Base-by-base conservation (phyloP, 2,113 vertebrate species). In the Pollachius pollachius region DNA sequence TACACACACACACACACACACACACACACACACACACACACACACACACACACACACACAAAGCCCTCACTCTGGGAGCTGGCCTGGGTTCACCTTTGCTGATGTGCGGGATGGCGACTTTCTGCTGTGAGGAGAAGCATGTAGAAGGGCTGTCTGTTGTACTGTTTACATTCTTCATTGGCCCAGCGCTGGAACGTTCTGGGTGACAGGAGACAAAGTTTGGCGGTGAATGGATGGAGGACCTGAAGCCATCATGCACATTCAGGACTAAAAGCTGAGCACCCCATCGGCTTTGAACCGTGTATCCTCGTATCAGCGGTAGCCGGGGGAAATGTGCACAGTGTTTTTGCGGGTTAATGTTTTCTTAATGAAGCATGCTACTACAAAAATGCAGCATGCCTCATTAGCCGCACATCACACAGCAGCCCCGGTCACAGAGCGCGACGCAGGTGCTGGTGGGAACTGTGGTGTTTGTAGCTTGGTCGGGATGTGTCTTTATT, bases 161-260 rank as follows among this genome's bases (percentile, higher is more conserved):
- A 80, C 64, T 70, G 54, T 72, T 68, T 70, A 19, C 19, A 17
- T 69, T 77, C 48, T 75, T 1, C 15, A 37, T 17, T 5, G 3
- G 54, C 58, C 15, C 30, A 63, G 67, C 56, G 27, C 77, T 84
- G 67, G 68, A 81, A 76, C 70, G 70, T 76, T 85, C 78, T 69
- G 48, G 23, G 66, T 74, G 73, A 73, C 27, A 12, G 54, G 48
- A 59, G 19, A 59, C 65, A 18, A 23, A 17, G 67, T 75, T 64
- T 77, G 69, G 69, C 74, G 12, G 73, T 77, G 60, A 64, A 72
- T 76, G 52, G 19, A 1, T 27, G 1, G 2, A 19, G n/a, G 8
- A 27, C 59, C 16, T 48, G 41, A 60, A 57, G 62, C 15, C 19
- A 34, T 34, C 19, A 34, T 34, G 30, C 6, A 34, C 30, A 34